A percentile compares a stretch with the other conserved stretches of the same genome.
phyloP scores from a whole-genome alignment of 2,113 vertebrate genomes.

The Takifugu flavidus region DNA sequence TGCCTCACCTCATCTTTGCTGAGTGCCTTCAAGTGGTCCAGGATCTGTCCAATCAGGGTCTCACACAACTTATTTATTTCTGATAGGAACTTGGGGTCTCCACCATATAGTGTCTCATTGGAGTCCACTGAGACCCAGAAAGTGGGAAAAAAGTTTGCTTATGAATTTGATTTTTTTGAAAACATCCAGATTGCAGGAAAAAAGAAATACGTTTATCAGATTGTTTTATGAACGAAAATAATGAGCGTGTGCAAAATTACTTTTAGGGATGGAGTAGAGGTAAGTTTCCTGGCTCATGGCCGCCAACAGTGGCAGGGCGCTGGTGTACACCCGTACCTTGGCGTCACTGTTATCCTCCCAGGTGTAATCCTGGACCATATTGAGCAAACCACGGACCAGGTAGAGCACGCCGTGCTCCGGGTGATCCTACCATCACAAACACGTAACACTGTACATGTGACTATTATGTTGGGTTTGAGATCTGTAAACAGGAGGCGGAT shows the following conservation, averaged over 20 bases:
- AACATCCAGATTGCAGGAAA: too few species aligned
- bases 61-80: constrained; percentile 93
- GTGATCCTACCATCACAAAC: constrained; percentile 80
- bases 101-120: constrained; percentile 93
- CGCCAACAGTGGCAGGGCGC: constrained; percentile 87
- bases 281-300: constrained; percentile 92
- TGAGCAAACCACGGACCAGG: constrained; percentile 89
- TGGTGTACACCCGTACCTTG: constrained; percentile 87
- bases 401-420: constrained; percentile 94
- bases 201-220: too few species aligned
- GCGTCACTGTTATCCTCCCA: constrained; percentile 94
- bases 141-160: neutral
- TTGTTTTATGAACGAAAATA: neutral
- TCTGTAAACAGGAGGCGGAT: neutral
- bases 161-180: neutral
- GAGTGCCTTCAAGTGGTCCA: constrained; percentile 90
- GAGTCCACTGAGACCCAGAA: constrained; percentile 82
- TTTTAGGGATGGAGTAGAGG: constrained; percentile 72
- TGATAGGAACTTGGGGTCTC: constrained; percentile 91
- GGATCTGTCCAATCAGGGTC: constrained; percentile 88
- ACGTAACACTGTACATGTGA: neutral
- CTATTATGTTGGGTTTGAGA: too few species aligned
- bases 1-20: constrained; percentile 86
- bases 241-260: constrained; percentile 28
- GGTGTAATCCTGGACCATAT: constrained; percentile 94